Base-by-base conservation (phyloP, 1,140 invertebrate genomes). In the Polyergus mexicanus region DNA sequence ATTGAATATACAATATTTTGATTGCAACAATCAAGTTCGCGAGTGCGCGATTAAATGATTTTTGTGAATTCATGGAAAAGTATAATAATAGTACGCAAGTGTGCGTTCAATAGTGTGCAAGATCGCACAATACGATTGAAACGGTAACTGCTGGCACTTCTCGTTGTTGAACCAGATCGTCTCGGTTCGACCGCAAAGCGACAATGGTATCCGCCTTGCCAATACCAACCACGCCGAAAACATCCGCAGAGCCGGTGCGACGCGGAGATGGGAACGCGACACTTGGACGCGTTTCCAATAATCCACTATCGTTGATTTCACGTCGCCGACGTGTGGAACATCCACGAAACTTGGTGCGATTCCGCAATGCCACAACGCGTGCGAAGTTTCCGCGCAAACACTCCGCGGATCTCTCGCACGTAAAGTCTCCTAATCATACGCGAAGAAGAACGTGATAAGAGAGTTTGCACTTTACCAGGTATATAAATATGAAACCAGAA, bases 71-170 rank as follows among this genome's bases (percentile, higher is more conserved):
- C 19, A 11, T 35, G 35, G 7, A 56, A 28, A 71, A 47, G 41
- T 84, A 44, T 47, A 35, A 41, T 41, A 41, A 41, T 41, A 41
- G 8, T 41, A 8, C 8, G 7, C 38, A 41, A 41, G 8, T 41
- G 38, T 41, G 8, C 38, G 19, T 54, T 6, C 22, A 16, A 63
- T 25, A 7, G 19, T 13, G 11, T 51, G 16, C 16, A 41, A 13
- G 62, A 44, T 77, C 25, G 41, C 19, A 10, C 41, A 54, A 63
- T 71, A 60, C 25, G 71, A 60, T 85, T 54, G 13, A 32, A 66
- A 44, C 35, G 32, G 38, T 88, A 88, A 88, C 86, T 78, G 66
- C 87, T 88, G 51, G 66, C 87, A 78, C 41, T 35, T 85, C 41
- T 85, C 44, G 41, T 56, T 38, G 68, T 58, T 80, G 71, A 63